Percentiles rank a stretch among this genome's conserved stretches.
Evolutionary conservation across 2,888 invertebrate genomes (phyloP).

Genomic region (Leptura quadrifasciata): DNA sequence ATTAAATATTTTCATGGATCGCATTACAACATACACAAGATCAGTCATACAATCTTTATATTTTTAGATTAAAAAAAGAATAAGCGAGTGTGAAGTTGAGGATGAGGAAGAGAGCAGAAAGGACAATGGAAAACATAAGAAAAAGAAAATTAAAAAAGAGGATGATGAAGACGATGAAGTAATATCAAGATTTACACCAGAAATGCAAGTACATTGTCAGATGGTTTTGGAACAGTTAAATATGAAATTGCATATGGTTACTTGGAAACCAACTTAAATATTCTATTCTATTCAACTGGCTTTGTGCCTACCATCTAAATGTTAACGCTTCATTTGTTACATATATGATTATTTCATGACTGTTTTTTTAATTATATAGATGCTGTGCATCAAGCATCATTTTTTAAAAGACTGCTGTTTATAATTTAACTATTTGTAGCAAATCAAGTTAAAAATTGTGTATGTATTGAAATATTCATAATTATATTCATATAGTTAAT

Average conservation of each 20-base stretch:
- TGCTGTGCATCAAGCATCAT: too few species aligned
- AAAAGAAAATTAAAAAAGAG: constrained; percentile 71
- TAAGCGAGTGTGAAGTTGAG: constrained; percentile 76
- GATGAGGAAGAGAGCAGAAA: constrained; percentile 71
- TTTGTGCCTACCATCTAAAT: too few species aligned
- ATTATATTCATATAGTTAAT: too few species aligned
- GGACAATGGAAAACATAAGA: constrained; percentile 64
- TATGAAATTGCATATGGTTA: constrained; percentile 83
- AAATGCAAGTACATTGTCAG: constrained; percentile 83
- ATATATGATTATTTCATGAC: too few species aligned
- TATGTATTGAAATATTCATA: too few species aligned
- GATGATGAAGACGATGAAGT: constrained; percentile 73
- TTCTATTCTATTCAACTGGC: too few species aligned
- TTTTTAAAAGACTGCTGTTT: too few species aligned
- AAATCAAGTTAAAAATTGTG: too few species aligned
- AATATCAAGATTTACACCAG: constrained; percentile 74
- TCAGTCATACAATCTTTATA: constrained; percentile 1
- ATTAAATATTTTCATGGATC: not conserved
- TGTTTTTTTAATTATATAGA: too few species aligned
- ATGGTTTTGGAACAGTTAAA: constrained; percentile 88
- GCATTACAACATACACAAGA: too few species aligned
- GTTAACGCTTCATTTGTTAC: too few species aligned
- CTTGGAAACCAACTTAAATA: constrained; percentile 79
- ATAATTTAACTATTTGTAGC: too few species aligned
- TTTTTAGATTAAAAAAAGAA: constrained; percentile 70